Evolutionary conservation across 2,888 invertebrate genomes (phyloP), one percentile per base, ranked within the genome.

Genomic region (Coleophora deauratella): DNA sequence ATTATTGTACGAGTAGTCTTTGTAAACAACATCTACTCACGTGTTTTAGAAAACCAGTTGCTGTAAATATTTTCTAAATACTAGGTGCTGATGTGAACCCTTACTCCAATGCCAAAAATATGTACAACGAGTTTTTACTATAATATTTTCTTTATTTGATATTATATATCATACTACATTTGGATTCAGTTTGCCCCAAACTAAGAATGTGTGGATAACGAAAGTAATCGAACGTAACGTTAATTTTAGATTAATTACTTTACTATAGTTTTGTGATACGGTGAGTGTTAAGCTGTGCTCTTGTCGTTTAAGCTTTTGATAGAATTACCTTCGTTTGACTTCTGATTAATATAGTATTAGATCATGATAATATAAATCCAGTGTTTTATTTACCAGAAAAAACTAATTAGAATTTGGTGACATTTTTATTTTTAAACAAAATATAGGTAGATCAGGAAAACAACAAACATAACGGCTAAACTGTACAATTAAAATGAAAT

Each of bases 251-350:
- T 49, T 66, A 62, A 58, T 50, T 57, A 52, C 51, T 74, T 62
- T 78, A 78, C 74, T 63, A 39, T 70, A 71, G 68, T 76, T 80
- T 80, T 71, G 48, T 70, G 63, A 51, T 60, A 52, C 50, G 47
- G 41, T 56, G 21, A 21, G 54, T 66, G 58, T 69, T 68, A 65
- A 67, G 66, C 59, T 51, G 54, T 62, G 43, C 47, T 31, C 39
- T 51, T 45, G 52, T 55, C 39, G 50, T 59, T 54, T 71, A 73
- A 71, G 70, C 43, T 74, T 78, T 75, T 74, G 67, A 73, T 73
- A 70, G 47, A 63, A 62, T 50, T 46, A 41, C 40, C 46, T 54
- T 66, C 52, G 55, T 71, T 59, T 75, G 76, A 76, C 62, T 72
- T 69, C 66, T 68, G 59, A 62, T 63, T n/a, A 67, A 64, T 62